Base-by-base conservation (phyloP, 2,888 invertebrate species). In the Nysson spinosus region DNA sequence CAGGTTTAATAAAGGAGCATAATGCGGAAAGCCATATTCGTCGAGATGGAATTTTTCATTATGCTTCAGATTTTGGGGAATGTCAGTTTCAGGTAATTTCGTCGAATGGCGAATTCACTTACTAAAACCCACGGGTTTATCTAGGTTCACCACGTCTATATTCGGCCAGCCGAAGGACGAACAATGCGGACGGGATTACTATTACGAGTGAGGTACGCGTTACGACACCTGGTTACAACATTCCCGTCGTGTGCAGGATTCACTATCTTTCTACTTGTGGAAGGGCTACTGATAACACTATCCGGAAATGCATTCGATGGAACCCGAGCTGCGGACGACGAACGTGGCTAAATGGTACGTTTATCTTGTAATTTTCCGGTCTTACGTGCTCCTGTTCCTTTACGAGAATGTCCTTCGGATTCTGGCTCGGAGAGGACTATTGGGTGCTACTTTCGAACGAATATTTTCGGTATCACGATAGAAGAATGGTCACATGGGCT, bases 181-280 rank as follows among this genome's bases (percentile, higher is more conserved):
- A 63, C 60, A 69, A 57, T 66, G 44, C 42, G 11, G 37, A 26
- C 20, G 47, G 49, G 34, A 46, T 69, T 55, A 60, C 66, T 58
- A 55, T 60, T 69, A 54, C 62, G 52, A 54, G 61, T 57, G 66
- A 72, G 72, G 56, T 55, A 46, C 52, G 63, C 39, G 56, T 66
- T 56, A 66, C 56, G 54, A 72, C 42, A 54, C 44, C 52, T 35
- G 52, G 70, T 70, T 67, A 55, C 66, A 64, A 51, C 58, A 66
- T 69, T 63, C 58, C 55, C 67, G 55, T 58, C 56, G 62, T 62
- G 60, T 64, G 70, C 40, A 50, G 64, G 44, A 37, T 63, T 56
- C 71, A 28, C 74, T 65, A 69, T 72, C 73, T 61, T 19, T 51
- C 62, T 56, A 63, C 3, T 69, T 71, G 69, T 63, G 55, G 52